phyloP scores from a whole-genome alignment of 2,797 vertebrate species.

The Pseudomugil tenellus region DNA sequence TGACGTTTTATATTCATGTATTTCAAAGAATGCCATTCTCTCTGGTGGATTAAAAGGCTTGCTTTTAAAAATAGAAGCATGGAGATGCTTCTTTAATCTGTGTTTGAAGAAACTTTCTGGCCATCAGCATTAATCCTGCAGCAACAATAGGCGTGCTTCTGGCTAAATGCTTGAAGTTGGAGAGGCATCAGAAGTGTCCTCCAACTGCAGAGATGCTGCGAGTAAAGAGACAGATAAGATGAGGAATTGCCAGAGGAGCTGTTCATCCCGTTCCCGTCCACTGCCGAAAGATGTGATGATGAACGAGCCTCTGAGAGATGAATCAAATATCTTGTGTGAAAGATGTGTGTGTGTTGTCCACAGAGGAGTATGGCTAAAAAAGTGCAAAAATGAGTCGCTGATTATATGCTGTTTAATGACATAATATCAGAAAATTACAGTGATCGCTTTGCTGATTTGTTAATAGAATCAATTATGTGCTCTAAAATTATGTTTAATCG shows the following conservation, averaged over 20 bases:
- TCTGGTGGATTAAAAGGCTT: constrained; percentile 51
- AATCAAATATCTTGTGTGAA: constrained; percentile 58
- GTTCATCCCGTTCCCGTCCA: constrained; percentile 43
- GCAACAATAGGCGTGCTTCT: constrained; percentile 34
- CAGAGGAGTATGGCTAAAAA: not conserved
- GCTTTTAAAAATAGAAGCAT: constrained; percentile 65
- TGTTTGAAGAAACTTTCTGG: constrained; percentile 28
- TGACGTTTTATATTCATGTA: constrained; percentile 28
- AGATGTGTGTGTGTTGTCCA: constrained; percentile 16
- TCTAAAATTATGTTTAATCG: not conserved
- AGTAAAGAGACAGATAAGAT: constrained; percentile 33
- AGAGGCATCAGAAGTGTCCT: constrained; percentile 34
- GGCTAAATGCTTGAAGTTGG: constrained; percentile 50
- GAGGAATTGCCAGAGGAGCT: constrained; percentile 45
- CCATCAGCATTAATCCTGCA: constrained; percentile 59
- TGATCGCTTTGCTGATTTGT: not conserved
- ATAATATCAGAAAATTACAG: constrained; percentile 6
- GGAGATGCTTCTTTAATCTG: constrained; percentile 54
- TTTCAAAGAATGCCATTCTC: constrained; percentile 55
- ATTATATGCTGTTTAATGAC: constrained; percentile 21
- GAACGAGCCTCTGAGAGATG: constrained; percentile 48
- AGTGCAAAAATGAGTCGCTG: constrained; percentile 4
- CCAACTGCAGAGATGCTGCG: constrained; percentile 32
- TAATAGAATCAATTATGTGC: not conserved
- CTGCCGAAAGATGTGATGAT: constrained; percentile 57